phyloP scores from a whole-genome alignment of 2,113 vertebrate species.

The Cranoglanis bouderius region DNA sequence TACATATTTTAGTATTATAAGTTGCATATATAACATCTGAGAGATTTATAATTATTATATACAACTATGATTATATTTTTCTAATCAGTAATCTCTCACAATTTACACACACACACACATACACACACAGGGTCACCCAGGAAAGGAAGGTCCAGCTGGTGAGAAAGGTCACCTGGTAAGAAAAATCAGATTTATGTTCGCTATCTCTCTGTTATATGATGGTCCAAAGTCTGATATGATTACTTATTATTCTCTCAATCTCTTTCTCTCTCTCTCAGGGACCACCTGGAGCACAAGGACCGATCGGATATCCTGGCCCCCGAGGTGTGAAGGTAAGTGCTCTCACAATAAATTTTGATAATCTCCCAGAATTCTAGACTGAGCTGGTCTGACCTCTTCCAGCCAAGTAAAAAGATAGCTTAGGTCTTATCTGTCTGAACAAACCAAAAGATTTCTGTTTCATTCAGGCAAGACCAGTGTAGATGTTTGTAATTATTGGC shows the following conservation, averaged over 20 bases:
- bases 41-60: slow-evolving; percentile 47
- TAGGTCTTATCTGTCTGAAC: not conserved
- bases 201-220: slow-evolving; percentile 7
- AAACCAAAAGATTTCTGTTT: not conserved
- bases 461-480: not conserved
- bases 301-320: slow-evolving; percentile 91
- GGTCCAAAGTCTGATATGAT: not conserved
- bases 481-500: not conserved
- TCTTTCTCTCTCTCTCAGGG: slow-evolving; percentile 72
- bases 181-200: not conserved
- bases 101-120: slow-evolving; percentile 63
- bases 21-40: not conserved
- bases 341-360: not conserved
- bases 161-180: slow-evolving; percentile 90
- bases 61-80: slow-evolving; percentile 56
- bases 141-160: slow-evolving; percentile 92
- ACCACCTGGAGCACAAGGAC: slow-evolving; percentile 91
- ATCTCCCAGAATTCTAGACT: not conserved
- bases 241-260: not conserved
- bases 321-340: slow-evolving; percentile 92
- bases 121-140: slow-evolving; percentile 88
- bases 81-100: slow-evolving; percentile 58
- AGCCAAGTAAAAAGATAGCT: not conserved
- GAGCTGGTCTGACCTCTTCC: not conserved
- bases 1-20: not conserved